These are phyloP conservation scores for Luidia sarsii DNA, from an alignment of 53 echinoderm and acorn worm genomes.

Conservation along the genomic window DNA sequence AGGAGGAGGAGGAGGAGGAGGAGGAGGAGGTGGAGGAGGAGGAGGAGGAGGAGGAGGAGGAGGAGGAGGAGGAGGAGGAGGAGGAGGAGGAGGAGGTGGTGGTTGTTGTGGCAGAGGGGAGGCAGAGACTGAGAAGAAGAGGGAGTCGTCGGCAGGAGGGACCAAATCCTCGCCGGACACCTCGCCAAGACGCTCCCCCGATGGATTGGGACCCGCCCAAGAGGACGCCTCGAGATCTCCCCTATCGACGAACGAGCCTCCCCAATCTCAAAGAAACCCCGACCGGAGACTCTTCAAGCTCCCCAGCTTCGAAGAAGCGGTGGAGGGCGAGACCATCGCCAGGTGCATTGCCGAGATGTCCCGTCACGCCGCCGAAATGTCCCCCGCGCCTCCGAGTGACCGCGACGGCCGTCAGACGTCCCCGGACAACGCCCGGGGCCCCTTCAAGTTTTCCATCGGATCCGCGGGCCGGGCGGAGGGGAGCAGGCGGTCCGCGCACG, in stretches of 20 bases:
- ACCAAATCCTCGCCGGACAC: too few species aligned
- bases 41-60: neutral
- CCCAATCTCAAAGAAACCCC: neutral
- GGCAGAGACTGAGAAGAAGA: neutral
- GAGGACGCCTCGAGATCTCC: neutral
- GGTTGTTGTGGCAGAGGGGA: too few species aligned
- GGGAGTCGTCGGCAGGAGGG: too few species aligned
- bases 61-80: neutral
- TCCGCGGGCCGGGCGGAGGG: constrained; percentile 11
- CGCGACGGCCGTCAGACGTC: constrained; percentile 1
- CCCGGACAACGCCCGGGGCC: neutral
- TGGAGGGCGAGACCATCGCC: constrained; percentile 71
- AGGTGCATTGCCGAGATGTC: constrained; percentile 69
- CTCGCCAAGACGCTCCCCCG: too few species aligned
- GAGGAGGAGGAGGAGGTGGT: too few species aligned
- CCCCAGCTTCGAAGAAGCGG: constrained; percentile 70
- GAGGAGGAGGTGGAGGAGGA: too few species aligned
- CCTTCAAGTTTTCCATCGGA: constrained; percentile 7
- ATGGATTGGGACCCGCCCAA: too few species aligned
- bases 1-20: neutral
- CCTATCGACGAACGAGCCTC: neutral
- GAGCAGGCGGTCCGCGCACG: neutral
- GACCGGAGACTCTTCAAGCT: neutral
- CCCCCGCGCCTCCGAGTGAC: neutral
- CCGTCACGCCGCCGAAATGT: constrained; percentile 2